Evolutionary conservation across 2,797 vertebrate species (phyloP).

Genomic region (Adrianichthys oophorus): DNA sequence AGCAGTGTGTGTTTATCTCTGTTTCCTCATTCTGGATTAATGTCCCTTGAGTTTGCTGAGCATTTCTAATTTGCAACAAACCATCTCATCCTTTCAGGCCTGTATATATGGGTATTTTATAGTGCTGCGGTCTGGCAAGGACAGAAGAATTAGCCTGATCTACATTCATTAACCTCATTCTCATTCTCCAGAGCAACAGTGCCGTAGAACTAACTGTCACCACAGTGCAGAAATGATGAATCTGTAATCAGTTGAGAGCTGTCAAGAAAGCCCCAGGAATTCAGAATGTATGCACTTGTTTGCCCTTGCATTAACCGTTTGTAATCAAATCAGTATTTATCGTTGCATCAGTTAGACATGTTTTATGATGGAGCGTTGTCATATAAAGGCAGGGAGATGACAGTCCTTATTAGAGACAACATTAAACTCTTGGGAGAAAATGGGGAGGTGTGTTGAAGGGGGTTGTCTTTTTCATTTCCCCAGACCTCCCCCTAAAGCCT

Average conservation of each 20-base stretch:
- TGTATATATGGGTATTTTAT: constrained; percentile 65
- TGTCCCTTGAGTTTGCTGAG: constrained; percentile 50
- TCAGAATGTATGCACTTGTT: constrained; percentile 76
- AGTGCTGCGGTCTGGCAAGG: constrained; percentile 73
- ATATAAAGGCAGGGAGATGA: constrained; percentile 42
- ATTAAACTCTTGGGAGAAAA: constrained; percentile 30
- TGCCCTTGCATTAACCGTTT: constrained; percentile 79
- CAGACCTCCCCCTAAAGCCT: constrained; percentile 40
- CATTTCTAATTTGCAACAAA: constrained; percentile 58
- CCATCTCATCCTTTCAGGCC: constrained; percentile 53
- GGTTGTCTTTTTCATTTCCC: constrained; percentile 38
- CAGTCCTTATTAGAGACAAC: constrained; percentile 37
- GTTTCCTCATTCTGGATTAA: constrained; percentile 35
- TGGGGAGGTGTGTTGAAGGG: constrained; percentile 21
- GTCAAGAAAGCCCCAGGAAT: constrained; percentile 78
- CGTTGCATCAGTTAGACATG: constrained; percentile 60
- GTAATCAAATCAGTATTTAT: constrained; percentile 82
- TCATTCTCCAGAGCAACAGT: constrained; percentile 75
- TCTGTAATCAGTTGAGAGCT: constrained; percentile 81
- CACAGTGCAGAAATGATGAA: constrained; percentile 79
- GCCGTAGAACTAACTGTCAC: constrained; percentile 72
- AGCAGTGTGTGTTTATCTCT: constrained; percentile 21
- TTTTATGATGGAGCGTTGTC: constrained; percentile 65
- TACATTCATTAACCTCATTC: constrained; percentile 82
- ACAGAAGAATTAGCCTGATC: constrained; percentile 80